phyloP scores from a whole-genome alignment of 2,797 vertebrate species.

The Diceros bicornis region DNA sequence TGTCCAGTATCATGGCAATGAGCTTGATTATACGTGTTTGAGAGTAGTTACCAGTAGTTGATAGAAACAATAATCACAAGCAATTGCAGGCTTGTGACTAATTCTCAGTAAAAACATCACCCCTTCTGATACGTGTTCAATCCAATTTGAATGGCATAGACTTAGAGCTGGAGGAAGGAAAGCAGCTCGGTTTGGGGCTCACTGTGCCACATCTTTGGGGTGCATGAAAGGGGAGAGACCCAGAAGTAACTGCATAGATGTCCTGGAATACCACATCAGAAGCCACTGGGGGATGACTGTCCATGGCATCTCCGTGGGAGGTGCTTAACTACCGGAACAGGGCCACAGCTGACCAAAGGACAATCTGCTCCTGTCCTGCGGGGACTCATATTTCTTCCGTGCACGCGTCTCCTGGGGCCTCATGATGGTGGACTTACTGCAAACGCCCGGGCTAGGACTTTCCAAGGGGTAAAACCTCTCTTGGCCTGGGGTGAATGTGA shows the following conservation, averaged over 20 bases:
- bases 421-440: neutral
- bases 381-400: neutral
- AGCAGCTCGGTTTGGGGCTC: too few species aligned
- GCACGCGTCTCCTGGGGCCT: accelerated
- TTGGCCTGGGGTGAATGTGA: neutral
- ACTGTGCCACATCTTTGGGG: neutral
- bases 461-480: neutral
- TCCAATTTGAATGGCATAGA: neutral
- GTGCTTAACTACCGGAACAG: neutral
- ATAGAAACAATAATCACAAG: neutral
- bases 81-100: neutral
- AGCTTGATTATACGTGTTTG: neutral
- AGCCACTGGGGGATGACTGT: neutral
- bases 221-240: neutral
- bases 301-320: neutral
- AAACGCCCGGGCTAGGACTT: neutral
- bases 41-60: too few species aligned
- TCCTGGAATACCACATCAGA: neutral
- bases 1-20: neutral
- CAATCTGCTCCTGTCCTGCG: neutral
- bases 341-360: neutral
- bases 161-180: neutral
- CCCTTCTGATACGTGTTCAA: neutral
- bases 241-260: neutral
- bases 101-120: neutral